Evolutionary conservation across 92 coral and sea anemone genomes (phyloP), one percentile per base, ranked within the genome.

Genomic region (Pocillopora meandrina): DNA sequence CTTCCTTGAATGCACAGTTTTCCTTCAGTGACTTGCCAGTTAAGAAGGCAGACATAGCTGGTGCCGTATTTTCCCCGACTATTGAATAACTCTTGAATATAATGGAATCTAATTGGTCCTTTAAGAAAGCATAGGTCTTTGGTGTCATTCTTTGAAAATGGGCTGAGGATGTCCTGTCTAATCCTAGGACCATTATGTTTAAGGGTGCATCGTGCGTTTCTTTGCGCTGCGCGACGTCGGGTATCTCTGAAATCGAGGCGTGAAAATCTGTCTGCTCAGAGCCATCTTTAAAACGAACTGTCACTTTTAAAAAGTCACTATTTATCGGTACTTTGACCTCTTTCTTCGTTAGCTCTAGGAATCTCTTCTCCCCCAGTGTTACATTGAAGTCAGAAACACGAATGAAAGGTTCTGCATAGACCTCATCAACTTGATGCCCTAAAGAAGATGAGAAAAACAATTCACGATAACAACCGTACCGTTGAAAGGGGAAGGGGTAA

Each of bases 81-180:
- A 89, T 75, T 1, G 95, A 88, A 73, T 82, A 91, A 33, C 94
- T 93, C 35, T 85, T 76, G 68, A 94, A 92, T 33, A 94, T 42
- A 62, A 35, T 36, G 10, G 98, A 87, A 63, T 85, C 73, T 65
- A 94, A 75, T 16, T 90, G 90, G 56, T 89, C 84, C 73, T 78
- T 90, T 2, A 94, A 87, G 64, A 84, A 94, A 10, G 80, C 83
- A 33, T 84, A 92, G 2, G 94, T 86, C 56, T 89, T 83, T 1
- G 98, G 98, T 56, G 91, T 72, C 81, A 90, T 90, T 31, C 98
- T 90, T 69, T 88, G 91, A 78, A 94, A 92, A 79, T 94, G 98
- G 47, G 92, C 98, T 57, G 83, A 76, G 20, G 98, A 94, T 42
- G 95, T 92, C 1, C 92, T 84, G 63, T 94, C 95, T 18, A 94